A percentile compares a stretch with the other conserved stretches of the same genome.
Conservation (phyloP, 2,113 vertebrate genomes). For the Erpornis zantholeuca region DNA sequence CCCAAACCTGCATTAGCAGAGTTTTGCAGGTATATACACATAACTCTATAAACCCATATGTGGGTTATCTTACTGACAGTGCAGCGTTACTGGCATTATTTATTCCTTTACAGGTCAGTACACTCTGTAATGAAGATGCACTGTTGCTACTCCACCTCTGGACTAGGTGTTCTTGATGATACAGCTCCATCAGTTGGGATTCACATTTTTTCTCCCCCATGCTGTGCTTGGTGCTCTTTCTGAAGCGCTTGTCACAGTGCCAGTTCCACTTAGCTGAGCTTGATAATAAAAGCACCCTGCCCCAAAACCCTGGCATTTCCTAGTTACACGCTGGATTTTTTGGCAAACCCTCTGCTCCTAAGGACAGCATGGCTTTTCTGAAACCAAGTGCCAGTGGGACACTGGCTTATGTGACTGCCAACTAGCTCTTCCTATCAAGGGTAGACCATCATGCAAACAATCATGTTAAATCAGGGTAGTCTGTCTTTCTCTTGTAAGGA, state of each 20-base stretch:
- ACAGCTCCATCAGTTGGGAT: neutral
- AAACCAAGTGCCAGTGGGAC: neutral
- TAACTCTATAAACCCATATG: neutral
- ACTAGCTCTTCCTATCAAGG: neutral
- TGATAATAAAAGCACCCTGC: neutral
- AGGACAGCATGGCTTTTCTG: neutral
- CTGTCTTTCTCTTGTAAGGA: neutral
- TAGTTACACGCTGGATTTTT: neutral
- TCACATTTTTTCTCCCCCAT: neutral
- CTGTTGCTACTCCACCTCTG: neutral
- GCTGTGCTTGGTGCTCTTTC: neutral
- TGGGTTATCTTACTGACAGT: neutral
- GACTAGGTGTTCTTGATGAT: neutral
- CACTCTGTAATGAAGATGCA: neutral
- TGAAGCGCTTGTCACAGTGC: neutral
- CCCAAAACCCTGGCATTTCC: neutral
- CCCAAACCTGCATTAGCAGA: neutral
- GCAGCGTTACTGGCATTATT: accelerated
- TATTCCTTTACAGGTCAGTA: neutral
- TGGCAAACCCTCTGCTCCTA: neutral
- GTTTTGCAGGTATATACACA: neutral
- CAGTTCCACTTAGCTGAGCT: neutral
- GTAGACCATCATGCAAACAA: neutral
- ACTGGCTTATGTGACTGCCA: neutral
- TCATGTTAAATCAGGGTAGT: neutral